Evolutionary conservation across 2,113 vertebrate genomes (phyloP).

Genomic region (Ciconia stormi): DNA sequence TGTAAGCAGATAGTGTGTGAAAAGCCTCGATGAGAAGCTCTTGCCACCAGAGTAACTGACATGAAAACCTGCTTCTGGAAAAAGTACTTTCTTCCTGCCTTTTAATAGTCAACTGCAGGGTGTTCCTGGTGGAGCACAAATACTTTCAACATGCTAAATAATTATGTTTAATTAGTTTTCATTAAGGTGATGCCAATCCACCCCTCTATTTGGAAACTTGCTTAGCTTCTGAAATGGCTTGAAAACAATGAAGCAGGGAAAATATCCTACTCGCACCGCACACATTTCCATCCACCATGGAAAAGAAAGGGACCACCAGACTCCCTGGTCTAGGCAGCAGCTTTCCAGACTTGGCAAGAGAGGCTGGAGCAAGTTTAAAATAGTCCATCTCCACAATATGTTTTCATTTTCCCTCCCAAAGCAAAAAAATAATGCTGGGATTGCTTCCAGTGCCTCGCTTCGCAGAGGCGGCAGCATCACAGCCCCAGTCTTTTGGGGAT

Average conservation of each 20-base stretch:
- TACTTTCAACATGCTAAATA: background rate
- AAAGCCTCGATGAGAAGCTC: background rate
- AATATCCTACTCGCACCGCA: background rate
- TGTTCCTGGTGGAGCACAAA: constrained; percentile 3
- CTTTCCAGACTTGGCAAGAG: background rate
- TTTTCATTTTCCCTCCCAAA: background rate
- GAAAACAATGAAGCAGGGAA: background rate
- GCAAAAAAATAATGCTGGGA: background rate
- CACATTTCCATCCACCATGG: background rate
- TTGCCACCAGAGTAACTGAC: rapidly evolving
- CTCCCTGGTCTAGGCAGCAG: background rate
- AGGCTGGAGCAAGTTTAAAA: background rate
- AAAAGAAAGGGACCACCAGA: background rate
- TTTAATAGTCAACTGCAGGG: background rate
- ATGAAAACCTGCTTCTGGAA: background rate
- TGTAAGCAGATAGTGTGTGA: rapidly evolving
- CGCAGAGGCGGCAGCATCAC: background rate
- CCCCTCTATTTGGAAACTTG: background rate
- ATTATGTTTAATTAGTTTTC: constrained; percentile 27
- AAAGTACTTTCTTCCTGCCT: background rate
- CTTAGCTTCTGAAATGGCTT: background rate
- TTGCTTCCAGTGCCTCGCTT: background rate
- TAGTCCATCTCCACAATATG: background rate
- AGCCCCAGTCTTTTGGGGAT: rapidly evolving
- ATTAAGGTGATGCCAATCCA: background rate